Evolutionary conservation across 1,140 invertebrate genomes (phyloP), one percentile per base, ranked within the genome.

Genomic region (Lanistes nyassanus): DNA sequence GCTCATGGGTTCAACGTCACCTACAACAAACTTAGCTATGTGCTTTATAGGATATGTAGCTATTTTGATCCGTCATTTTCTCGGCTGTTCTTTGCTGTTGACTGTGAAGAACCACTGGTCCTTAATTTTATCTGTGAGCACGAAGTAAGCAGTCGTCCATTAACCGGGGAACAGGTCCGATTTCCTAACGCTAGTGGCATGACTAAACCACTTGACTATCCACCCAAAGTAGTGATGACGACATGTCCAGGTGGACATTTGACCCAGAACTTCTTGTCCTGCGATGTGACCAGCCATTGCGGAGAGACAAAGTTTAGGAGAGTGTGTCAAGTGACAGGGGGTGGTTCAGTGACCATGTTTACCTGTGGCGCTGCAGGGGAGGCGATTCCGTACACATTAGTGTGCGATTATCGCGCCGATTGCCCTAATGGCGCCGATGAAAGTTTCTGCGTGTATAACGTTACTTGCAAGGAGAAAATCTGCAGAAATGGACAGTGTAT

Each of bases 401-500:
- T 71, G n/a, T 71, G 68, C n/a, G 68, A 71, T 31, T 71, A 56
- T 51, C 47, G 29, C 1, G 21, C 16, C 9, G 68, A 71, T 51
- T 71, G 68, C n/a, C 23, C 31, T 11, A 51, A 71, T 58, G 68
- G n/a, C 2, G 37, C 47, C 9, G 68, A 71, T 37, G 53, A 71
- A n/a, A 23, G 9, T 6, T 71, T 58, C 51, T 71, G 68, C 23
- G 4, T n/a, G 7, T 51, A 58, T 19, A n/a, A 51, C 16, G 0
- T 11, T 16, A n/a, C 0, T 37, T 3, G 68, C 19, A 31, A 26
- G 47, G 42, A 37, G 31, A n/a, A 34, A 19, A 51, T 9, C n/a
- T 58, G 68, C 23, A 34, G 19, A 0, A 71, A 58, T 13, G 68
- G 68, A 0, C 68, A 71, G 68, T 71, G 68, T 36, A 21, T 56